Base-by-base conservation (phyloP, 2,888 invertebrate genomes). In the Nasonovia ribisnigri region DNA sequence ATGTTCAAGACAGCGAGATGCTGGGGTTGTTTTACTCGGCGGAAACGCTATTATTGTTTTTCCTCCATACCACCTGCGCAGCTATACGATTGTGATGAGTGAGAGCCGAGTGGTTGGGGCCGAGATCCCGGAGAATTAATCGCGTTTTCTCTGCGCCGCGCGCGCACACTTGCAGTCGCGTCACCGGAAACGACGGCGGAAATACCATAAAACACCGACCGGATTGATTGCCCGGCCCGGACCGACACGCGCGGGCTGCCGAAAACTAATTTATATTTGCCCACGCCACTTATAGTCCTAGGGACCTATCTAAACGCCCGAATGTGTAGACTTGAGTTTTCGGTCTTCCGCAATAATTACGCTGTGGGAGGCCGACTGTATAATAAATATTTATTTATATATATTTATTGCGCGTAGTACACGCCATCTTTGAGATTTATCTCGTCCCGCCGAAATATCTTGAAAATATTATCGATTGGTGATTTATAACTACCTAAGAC, bases 201-300 rank as follows among this genome's bases (percentile, higher is more conserved):
- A 77, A 90, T n/a, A 51, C 60, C 26, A 77, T 90, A 77, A 90
- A 90, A 77, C 90, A 77, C 77, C 20, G 36, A 77, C 36, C 11
- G 90, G 67, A 90, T 90, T 90, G 90, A 77, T 90, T 48, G 90
- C 90, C 48, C 26, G 36, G 90, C n/a, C 16, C 46, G n/a, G n/a
- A 46, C 60, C 60, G 60, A 36, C 77, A 77, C 77, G 77, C 77
- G 77, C 77, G 77, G 77, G 36, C 77, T 77, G 77, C 77, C 77
- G 51, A 36, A 90, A 92, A 92, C 51, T 60, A 92, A 86, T 92
- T 87, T 92, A 86, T 86, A 54, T 54, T 86, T 54, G 43, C 54
- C 77, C 20, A 20, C 77, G 0, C 77, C 36, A 16, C 36, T 26
- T 1, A 16, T 77, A 24, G 36, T 36, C 20, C 77, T 20, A 60